Conservation (phyloP, 2,888 invertebrate species). For the Cerastoderma edule region DNA sequence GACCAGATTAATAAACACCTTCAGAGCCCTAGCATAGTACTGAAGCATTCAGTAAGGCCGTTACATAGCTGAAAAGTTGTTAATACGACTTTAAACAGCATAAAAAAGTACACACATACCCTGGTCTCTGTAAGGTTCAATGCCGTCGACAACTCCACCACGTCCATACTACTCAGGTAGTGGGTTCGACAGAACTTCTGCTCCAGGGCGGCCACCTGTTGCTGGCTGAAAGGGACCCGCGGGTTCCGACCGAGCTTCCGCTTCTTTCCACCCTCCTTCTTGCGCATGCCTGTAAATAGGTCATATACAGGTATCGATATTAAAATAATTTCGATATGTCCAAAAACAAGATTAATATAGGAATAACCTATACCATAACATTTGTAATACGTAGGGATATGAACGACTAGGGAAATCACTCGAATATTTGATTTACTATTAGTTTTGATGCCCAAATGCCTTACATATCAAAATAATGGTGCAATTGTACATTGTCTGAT, state of each 20-base stretch:
- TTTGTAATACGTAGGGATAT: no score
- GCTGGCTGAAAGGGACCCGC: conserved; percentile 82
- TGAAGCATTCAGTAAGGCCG: no score
- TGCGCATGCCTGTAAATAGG: conserved; percentile 70
- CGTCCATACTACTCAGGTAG: conserved; percentile 83
- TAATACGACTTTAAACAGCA: background rate
- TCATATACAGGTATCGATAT: background rate
- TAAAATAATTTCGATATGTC: background rate
- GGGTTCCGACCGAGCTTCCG: conserved; percentile 83
- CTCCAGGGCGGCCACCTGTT: conserved; percentile 82
- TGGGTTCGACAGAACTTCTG: conserved; percentile 82
- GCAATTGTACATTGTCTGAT: no score
- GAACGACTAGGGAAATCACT: no score
- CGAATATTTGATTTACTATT: no score
- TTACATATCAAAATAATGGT: no score
- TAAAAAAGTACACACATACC: conserved; percentile 79
- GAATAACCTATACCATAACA: background rate
- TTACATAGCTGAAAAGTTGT: no score
- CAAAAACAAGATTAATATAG: background rate
- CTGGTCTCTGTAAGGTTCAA: conserved; percentile 83
- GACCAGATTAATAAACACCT: background rate
- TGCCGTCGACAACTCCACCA: conserved; percentile 81
- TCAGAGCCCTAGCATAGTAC: no score
- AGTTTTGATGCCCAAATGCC: no score
- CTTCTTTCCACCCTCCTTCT: conserved; percentile 80